phyloP scores from a whole-genome alignment of 2,888 invertebrate genomes.

The Yponomeuta malinellus region DNA sequence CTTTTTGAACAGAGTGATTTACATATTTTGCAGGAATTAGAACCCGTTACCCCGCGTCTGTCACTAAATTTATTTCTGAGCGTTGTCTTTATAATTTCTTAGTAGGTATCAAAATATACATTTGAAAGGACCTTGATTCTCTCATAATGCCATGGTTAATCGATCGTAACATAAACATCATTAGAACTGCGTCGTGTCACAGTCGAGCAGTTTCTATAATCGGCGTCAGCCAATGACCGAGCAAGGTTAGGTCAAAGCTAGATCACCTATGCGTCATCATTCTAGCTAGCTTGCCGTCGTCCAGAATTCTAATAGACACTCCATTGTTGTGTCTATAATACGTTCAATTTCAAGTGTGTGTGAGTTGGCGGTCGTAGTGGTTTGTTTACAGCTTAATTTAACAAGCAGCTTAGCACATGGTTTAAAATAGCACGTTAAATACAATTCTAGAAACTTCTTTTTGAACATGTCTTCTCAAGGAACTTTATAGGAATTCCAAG shows the following conservation, averaged over 20 bases:
- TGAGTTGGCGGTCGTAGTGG: not conserved
- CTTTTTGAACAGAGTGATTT: too few relatives aligned
- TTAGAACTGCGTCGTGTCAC: not conserved
- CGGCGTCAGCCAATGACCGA: not conserved
- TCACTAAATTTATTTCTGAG: too few relatives aligned
- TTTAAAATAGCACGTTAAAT: too few relatives aligned
- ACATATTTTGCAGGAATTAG: too few relatives aligned
- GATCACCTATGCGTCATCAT: not conserved
- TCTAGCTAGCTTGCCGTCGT: not conserved
- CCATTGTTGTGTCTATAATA: not conserved
- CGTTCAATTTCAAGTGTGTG: not conserved
- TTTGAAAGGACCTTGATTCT: not conserved
- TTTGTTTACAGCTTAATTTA: not conserved
- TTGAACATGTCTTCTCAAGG: too few relatives aligned
- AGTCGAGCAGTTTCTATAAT: not conserved
- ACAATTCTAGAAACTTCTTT: too few relatives aligned
- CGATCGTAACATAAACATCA: not conserved
- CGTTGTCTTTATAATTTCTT: not conserved
- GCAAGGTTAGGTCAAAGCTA: slow-evolving; percentile 2
- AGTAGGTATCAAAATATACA: not conserved
- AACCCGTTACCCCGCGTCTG: too few relatives aligned
- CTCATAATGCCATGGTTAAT: not conserved
- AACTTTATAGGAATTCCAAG: too few relatives aligned
- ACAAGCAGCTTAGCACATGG: too few relatives aligned
- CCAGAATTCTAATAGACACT: not conserved